Percentiles rank a stretch among this genome's conserved stretches.
These are phyloP conservation scores for Mycalesis mineus DNA, from an alignment of 2,888 invertebrate species.

Conservation along the genomic window DNA sequence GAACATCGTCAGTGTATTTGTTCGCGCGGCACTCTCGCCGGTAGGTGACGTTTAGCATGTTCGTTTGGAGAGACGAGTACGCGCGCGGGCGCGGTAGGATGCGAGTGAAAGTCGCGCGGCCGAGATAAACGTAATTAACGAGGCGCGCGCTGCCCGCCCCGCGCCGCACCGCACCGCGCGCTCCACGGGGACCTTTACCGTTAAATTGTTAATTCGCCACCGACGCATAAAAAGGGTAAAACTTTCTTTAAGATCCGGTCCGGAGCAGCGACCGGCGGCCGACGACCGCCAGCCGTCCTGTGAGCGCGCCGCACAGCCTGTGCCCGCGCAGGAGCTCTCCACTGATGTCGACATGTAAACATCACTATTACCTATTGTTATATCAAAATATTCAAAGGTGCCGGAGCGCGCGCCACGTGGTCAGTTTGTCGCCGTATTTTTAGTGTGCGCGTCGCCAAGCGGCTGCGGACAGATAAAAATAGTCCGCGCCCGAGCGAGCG, in stretches of 20 bases:
- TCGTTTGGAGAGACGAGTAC: slow-evolving; percentile 8
- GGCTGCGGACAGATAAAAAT: too few species aligned
- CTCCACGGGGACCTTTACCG: background rate
- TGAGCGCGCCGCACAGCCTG: background rate
- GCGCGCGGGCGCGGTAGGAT: slow-evolving; percentile 1
- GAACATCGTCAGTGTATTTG: too few species aligned
- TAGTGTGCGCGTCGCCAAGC: slow-evolving; percentile 4
- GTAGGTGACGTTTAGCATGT: slow-evolving; percentile 6
- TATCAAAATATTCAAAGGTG: background rate
- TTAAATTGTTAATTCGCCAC: background rate
- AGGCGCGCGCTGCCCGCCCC: background rate
- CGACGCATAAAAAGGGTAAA: background rate
- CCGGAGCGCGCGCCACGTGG: slow-evolving; percentile 8
- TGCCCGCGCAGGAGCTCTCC: background rate
- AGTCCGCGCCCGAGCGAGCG: too few species aligned
- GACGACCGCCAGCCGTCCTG: background rate
- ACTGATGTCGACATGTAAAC: background rate
- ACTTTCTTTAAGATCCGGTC: background rate
- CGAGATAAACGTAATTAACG: slow-evolving; percentile 16
- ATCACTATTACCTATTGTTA: too few species aligned
- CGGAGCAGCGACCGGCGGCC: background rate
- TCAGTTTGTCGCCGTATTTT: slow-evolving; percentile 16
- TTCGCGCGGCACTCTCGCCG: background rate
- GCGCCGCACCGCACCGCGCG: background rate
- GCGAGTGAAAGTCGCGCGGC: slow-evolving; percentile 17